Conservation (phyloP, 2,113 vertebrate genomes). For the Zosterops lateralis region DNA sequence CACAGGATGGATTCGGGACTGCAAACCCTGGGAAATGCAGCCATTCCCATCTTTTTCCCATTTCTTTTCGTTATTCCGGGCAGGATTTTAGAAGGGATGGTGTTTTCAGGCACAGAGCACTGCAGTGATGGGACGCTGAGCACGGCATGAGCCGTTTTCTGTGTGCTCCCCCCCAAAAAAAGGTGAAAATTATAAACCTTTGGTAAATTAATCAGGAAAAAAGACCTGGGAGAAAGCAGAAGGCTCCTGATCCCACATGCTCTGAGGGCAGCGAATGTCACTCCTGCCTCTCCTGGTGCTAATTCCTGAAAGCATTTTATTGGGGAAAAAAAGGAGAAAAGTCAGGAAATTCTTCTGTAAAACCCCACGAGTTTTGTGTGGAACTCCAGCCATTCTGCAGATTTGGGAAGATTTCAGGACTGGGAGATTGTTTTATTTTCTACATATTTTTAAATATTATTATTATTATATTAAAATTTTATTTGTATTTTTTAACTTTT, state of each 20-base stretch:
- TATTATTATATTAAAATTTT: background rate
- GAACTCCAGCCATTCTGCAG: background rate
- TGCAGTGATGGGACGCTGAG: background rate
- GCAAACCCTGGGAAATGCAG: background rate
- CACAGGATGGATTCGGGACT: accelerated
- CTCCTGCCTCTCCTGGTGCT: background rate
- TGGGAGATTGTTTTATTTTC: background rate
- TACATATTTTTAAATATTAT: too few species aligned
- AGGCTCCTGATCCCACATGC: background rate
- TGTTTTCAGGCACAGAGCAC: background rate
- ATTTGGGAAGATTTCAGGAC: background rate
- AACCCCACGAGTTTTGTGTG: background rate
- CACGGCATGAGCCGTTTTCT: accelerated
- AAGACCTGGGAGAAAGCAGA: background rate
- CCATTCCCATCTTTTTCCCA: background rate
- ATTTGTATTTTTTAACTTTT: too few species aligned
- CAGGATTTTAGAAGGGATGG: background rate
- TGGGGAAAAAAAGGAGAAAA: background rate
- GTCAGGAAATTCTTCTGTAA: background rate
- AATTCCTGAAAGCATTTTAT: background rate
- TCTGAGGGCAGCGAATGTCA: background rate
- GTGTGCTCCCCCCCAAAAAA: background rate
- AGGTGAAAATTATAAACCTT: background rate
- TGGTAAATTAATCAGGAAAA: background rate
- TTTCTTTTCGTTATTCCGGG: background rate